Evolutionary conservation across 2,888 invertebrate species (phyloP), one percentile per base, ranked within the genome.

Genomic region (Mongoloraphidia duomilia): DNA sequence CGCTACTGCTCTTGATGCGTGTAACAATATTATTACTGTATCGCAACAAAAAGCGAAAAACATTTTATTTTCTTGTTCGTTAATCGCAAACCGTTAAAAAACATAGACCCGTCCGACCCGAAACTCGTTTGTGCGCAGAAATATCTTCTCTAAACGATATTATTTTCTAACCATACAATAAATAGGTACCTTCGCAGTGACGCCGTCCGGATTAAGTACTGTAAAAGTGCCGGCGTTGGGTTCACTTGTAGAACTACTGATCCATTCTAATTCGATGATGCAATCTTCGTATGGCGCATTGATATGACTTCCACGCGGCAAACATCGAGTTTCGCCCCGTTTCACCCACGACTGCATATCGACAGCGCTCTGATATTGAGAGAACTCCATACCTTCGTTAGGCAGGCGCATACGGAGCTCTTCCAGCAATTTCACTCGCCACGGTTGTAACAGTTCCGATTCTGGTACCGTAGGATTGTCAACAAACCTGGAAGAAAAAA

Each of bases 331-430:
- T 66, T 89, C 84, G 40, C 86, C 87, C 51, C 82, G 82, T 60
- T 90, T 85, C 0, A 86, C 77, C 89, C 91, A 92, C 0, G 89
- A 89, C 17, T 84, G 82, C 60, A 84, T 82, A 67, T 90, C 89
- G 46, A 90, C 76, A 33, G 90, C 90, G 59, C 80, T 75, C 58
- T 84, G 83, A 67, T 82, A 89, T 45, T 71, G 64, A 11, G 73
- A 60, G 41, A 59, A 61, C 49, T 70, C 68, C 52, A 74, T 69
- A 2, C 17, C 38, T 55, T 61, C 50, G 8, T 54, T 54, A 3
- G 59, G 57, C 34, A 64, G 51, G 58, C 85, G 73, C 43, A 63
- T 64, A 62, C 78, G 80, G 41, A 92, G 69, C 58, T 76, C 75
- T 44, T 80, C 76, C 49, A 90, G 69, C 60, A 90, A 82, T 56